phyloP scores from a whole-genome alignment of 2,888 invertebrate species.

The Nomada hirtipes region DNA sequence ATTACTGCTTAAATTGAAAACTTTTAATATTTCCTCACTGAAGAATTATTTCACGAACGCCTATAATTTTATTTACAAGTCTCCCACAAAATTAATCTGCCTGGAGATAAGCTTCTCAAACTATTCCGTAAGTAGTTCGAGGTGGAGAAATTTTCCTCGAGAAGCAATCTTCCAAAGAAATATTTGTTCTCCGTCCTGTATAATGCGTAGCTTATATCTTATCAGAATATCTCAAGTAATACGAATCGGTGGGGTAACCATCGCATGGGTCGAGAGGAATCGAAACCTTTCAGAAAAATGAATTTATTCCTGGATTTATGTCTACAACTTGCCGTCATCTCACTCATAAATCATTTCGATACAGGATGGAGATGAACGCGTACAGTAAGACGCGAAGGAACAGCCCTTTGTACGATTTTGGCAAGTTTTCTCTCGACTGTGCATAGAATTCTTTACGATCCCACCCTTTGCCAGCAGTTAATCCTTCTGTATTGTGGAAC shows the following conservation, averaged over 20 bases:
- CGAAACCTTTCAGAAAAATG: constrained; percentile 81
- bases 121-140: neutral
- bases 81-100: neutral
- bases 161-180: neutral
- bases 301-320: constrained; percentile 80
- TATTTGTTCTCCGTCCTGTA: constrained; percentile 37
- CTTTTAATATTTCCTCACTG: no score
- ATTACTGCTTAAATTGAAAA: no score
- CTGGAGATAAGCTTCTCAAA: neutral
- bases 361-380: constrained; percentile 46
- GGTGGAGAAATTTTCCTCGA: neutral
- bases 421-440: constrained; percentile 37
- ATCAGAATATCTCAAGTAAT: constrained; percentile 38
- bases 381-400: constrained; percentile 31
- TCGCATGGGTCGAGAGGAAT: constrained; percentile 60
- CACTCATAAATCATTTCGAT: constrained; percentile 76
- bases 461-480: constrained; percentile 34
- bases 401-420: constrained; percentile 47
- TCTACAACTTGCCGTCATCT: constrained; percentile 73
- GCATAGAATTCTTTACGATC: constrained; percentile 31
- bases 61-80: neutral
- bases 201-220: constrained; percentile 37
- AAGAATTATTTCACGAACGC: neutral
- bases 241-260: constrained; percentile 38
- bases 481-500: constrained; percentile 41